Conservation (phyloP, 2,113 vertebrate genomes). For the Casuarius casuarius region DNA sequence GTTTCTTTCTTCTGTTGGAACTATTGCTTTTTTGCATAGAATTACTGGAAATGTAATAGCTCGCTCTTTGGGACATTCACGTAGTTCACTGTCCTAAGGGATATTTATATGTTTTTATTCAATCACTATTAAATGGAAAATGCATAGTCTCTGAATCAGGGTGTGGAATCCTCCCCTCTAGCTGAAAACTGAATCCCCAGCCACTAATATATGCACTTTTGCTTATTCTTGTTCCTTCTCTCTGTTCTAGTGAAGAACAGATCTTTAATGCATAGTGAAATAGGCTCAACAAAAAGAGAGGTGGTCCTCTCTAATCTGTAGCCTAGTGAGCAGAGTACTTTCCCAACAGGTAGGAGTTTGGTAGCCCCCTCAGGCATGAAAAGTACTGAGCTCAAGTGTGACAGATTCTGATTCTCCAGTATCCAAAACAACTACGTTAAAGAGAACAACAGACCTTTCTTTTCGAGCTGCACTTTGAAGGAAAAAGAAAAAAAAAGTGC, state of each 20-base stretch:
- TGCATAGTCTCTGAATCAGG: neutral
- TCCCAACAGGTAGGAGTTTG: neutral
- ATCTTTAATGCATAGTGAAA: neutral
- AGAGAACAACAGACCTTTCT: neutral
- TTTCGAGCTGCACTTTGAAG: neutral
- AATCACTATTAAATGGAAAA: neutral
- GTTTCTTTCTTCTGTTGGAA: neutral
- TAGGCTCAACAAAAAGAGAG: neutral
- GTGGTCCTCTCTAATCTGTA: rapidly evolving
- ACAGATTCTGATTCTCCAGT: neutral
- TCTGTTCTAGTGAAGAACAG: neutral
- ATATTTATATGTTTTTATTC: neutral
- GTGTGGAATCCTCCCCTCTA: neutral
- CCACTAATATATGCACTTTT: neutral
- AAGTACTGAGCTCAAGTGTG: neutral
- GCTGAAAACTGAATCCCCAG: neutral
- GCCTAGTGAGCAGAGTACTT: rapidly evolving
- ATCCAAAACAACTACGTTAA: neutral
- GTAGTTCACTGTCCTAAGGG: neutral
- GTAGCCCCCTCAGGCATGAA: neutral
- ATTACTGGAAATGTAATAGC: neutral
- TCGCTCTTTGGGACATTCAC: neutral
- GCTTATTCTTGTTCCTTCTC: neutral
- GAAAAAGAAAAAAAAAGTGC: neutral
- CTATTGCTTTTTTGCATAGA: neutral